Evolutionary conservation across 2,113 vertebrate species (phyloP).

Genomic region (Meleagris gallopavo): DNA sequence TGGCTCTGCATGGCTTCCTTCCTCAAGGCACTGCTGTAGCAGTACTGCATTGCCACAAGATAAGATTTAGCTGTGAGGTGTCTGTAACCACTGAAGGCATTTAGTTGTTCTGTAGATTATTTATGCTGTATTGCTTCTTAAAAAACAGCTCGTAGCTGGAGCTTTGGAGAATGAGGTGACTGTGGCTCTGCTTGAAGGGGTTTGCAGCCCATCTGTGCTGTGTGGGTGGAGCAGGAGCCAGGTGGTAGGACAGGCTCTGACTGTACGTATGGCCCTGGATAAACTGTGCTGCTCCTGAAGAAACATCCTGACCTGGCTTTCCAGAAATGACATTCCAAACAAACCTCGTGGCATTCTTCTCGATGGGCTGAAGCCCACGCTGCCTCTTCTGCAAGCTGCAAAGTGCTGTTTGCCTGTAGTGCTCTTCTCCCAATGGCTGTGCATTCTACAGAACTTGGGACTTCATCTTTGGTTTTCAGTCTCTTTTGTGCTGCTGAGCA

Average conservation of each 20-base stretch:
- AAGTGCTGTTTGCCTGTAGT: accelerated
- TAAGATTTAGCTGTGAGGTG: background rate
- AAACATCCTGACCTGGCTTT: background rate
- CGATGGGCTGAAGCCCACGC: accelerated
- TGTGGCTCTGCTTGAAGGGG: too few species aligned
- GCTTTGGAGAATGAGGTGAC: background rate
- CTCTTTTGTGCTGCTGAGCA: background rate
- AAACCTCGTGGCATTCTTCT: background rate
- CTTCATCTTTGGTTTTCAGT: background rate
- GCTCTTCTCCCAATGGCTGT: background rate
- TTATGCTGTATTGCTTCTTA: background rate
- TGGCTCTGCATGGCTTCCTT: conserved; percentile 14
- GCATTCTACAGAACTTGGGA: background rate
- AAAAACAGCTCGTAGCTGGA: background rate
- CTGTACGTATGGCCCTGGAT: background rate
- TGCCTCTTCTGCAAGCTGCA: background rate
- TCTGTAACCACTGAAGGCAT: background rate
- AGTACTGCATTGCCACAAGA: background rate
- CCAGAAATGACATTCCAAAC: background rate
- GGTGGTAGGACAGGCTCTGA: conserved; percentile 16
- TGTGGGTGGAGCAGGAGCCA: background rate
- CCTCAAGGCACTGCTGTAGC: background rate
- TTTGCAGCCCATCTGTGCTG: background rate
- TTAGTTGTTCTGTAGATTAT: background rate
- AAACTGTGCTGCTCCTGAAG: background rate